These are phyloP conservation scores for Emydocephalus ijimae DNA, from an alignment of 2,113 vertebrate species.

Conservation along the genomic window DNA sequence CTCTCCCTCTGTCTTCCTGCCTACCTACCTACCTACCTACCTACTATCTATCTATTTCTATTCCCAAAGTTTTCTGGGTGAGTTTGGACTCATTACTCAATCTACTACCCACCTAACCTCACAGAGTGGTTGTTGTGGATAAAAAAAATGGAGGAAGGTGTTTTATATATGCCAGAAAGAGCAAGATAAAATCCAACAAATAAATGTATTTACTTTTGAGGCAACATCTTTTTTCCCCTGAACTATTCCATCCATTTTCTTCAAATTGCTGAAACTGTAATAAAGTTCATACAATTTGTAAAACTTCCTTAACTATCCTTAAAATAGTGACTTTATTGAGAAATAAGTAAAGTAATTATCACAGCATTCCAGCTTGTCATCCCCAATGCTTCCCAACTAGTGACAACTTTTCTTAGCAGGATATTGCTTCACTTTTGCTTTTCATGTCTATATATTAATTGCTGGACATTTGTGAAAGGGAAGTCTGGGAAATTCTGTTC, in stretches of 20 bases:
- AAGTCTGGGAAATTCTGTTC: neutral
- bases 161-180: neutral
- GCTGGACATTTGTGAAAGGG: too few species aligned
- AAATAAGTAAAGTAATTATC: neutral
- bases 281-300: neutral
- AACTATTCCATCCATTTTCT: neutral
- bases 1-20: too few species aligned
- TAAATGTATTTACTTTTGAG: neutral
- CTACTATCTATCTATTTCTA: neutral
- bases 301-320: neutral
- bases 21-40: too few species aligned
- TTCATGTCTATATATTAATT: neutral
- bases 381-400: neutral
- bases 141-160: neutral
- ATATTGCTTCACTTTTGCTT: neutral
- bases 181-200: neutral
- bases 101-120: neutral
- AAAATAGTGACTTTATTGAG: neutral
- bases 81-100: neutral
- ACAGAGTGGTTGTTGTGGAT: neutral
- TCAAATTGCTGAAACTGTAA: neutral
- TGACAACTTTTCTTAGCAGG: neutral
- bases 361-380: neutral
- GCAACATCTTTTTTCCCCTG: neutral
- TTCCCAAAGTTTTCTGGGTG: neutral